phyloP scores from a whole-genome alignment of 2,113 vertebrate genomes.

The Chrysemys picta region DNA sequence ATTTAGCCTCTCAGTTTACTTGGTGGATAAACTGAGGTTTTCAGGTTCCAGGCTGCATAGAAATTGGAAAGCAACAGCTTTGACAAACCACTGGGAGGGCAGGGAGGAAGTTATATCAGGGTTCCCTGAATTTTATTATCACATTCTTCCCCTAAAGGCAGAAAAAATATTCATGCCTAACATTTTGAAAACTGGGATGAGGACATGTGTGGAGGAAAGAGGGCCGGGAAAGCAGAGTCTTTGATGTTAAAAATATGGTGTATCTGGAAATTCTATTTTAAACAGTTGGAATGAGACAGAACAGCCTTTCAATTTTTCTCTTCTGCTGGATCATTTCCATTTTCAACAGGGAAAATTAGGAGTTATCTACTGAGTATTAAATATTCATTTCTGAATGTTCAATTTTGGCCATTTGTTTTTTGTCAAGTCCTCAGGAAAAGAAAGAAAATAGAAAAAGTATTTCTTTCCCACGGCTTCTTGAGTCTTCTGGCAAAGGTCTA shows the following conservation, averaged over 20 bases:
- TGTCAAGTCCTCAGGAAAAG: not conserved
- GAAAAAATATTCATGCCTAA: not conserved
- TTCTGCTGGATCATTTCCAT: constrained; percentile 24
- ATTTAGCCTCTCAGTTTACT: not conserved
- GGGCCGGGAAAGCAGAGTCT: not conserved
- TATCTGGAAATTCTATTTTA: constrained; percentile 26
- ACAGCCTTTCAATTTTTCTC: not conserved
- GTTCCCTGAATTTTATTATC: not conserved
- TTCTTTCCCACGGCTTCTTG: not conserved
- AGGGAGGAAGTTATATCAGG: not conserved
- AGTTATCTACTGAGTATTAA: not conserved
- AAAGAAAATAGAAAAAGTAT: not conserved
- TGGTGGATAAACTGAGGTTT: not conserved
- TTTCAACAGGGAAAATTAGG: constrained; percentile 1
- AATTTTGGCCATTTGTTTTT: not conserved
- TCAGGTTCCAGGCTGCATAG: not conserved
- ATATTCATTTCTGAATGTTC: constrained; percentile 1
- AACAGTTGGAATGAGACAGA: not conserved
- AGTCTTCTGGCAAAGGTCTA: not conserved
- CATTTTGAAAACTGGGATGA: not conserved
- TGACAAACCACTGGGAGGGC: not conserved
- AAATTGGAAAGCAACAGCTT: not conserved
- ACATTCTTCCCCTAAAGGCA: not conserved
- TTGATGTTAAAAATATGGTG: not conserved
- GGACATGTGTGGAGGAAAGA: not conserved